A percentile compares a stretch with the other conserved stretches of the same genome.
These are phyloP conservation scores for Serinus canaria DNA, from an alignment of 2,113 vertebrate genomes.

Conservation along the genomic window DNA sequence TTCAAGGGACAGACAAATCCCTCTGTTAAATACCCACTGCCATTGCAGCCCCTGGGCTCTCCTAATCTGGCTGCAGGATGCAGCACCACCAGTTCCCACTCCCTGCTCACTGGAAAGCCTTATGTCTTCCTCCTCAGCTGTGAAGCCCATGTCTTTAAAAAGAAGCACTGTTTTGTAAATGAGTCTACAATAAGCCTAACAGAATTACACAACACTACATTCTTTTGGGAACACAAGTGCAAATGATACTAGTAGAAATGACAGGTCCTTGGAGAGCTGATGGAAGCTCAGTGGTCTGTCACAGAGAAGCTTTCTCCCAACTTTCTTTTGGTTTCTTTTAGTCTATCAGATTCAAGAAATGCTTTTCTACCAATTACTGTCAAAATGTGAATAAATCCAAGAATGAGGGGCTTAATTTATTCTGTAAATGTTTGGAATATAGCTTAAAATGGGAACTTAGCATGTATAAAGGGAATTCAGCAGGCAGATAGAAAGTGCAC, in stretches of 20 bases:
- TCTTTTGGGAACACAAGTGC: conserved; percentile 4
- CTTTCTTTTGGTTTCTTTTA: conserved; percentile 11
- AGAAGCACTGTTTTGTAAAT: not conserved
- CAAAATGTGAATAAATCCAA: conserved; percentile 65
- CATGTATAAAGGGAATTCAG: conserved; percentile 29
- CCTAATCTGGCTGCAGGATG: not conserved
- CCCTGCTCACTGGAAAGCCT: not conserved
- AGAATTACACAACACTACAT: not conserved
- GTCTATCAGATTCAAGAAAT: conserved; percentile 63
- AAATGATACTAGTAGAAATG: conserved; percentile 55
- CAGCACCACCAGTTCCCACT: not conserved
- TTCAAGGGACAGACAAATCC: not conserved
- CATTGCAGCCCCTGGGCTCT: not conserved
- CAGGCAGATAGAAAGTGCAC: conserved; percentile 35
- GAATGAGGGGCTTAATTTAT: conserved; percentile 63
- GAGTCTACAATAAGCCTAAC: not conserved
- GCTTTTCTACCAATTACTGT: conserved; percentile 69
- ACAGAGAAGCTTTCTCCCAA: conserved; percentile 40
- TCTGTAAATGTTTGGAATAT: conserved; percentile 50
- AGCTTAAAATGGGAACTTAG: conserved; percentile 48
- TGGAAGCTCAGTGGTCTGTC: conserved; percentile 15
- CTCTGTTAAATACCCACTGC: not conserved
- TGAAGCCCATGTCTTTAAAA: not conserved
- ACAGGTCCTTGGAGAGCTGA: conserved; percentile 41
- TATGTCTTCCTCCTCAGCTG: not conserved